These are phyloP conservation scores for Trematomus loennbergii DNA, from an alignment of 2,113 vertebrate genomes.

Conservation along the genomic window DNA sequence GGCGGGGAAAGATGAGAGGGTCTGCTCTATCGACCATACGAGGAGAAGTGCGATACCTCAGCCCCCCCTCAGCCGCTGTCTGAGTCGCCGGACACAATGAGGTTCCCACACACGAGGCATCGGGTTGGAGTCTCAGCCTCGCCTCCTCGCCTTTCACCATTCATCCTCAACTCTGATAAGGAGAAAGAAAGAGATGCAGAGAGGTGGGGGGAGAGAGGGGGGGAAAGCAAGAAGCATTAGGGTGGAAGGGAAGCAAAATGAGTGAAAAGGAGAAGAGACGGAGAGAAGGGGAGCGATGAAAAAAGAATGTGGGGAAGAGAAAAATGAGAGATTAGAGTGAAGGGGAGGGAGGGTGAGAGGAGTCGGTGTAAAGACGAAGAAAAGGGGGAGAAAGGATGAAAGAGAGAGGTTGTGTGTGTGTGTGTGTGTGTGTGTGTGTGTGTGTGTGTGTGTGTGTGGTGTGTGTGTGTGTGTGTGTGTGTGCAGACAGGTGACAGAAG, in stretches of 20 bases:
- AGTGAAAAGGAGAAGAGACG: conserved; percentile 48
- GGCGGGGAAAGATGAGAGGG: conserved; percentile 72
- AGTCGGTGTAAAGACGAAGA: conserved; percentile 41
- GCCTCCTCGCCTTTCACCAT: conserved; percentile 77
- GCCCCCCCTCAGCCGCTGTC: conserved; percentile 37
- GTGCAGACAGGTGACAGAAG: conserved; percentile 40
- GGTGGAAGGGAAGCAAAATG: conserved; percentile 52
- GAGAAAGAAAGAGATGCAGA: conserved; percentile 48
- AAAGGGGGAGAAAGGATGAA: conserved; percentile 61
- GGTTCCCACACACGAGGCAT: conserved; percentile 81
- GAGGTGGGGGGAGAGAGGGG: conserved; percentile 11
- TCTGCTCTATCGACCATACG: conserved; percentile 67
- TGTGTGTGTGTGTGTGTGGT: not conserved
- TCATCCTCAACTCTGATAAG: conserved; percentile 73
- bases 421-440: not conserved
- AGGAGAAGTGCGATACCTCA: conserved; percentile 64
- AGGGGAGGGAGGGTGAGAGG: conserved; percentile 40
- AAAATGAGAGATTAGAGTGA: conserved; percentile 53
- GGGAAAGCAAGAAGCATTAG: conserved; percentile 47
- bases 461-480: conserved; percentile 5
- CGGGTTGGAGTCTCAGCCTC: conserved; percentile 71
- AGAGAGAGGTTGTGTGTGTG: conserved; percentile 24
- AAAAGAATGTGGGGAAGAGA: conserved; percentile 32
- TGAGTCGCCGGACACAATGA: conserved; percentile 65
- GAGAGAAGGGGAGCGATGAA: conserved; percentile 33